Evolutionary conservation across 1,140 invertebrate species (phyloP), one percentile per base, ranked within the genome.

Genomic region (Listronotus bonariensis): DNA sequence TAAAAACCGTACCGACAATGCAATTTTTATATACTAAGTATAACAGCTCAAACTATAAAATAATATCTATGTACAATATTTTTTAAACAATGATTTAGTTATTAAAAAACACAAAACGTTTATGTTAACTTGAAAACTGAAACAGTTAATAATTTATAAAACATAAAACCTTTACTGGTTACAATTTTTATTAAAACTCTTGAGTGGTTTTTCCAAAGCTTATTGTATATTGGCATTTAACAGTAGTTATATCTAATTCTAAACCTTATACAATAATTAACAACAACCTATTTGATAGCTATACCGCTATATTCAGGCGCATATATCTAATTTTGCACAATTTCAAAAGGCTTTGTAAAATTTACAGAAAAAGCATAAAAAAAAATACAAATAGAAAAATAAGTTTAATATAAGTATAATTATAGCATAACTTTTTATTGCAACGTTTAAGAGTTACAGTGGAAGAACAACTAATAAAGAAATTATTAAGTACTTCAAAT

Each of bases 251-350:
- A 42, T 73, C 61, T 69, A 71, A 66, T 72, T 36, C 12, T 45
- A 70, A 67, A 49, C 59, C 74, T 76, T 77, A 76, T 67, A 68
- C 70, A 77, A 72, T 77, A 77, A 74, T 74, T 76, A 77, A 77
- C 76, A 77, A 77, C 74, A 69, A 77, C 71, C 70, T 74, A 71
- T 71, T 71, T 66, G 54, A 65, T 67, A 68, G 68, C 68, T 69
- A 68, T 53, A 46, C 68, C 68, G 70, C 70, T 73, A 68, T 67
- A 14, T 46, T 49, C 46, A 10, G 46, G 46, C 46, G 15, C n/a
- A 49, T n/a, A 45, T 8, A n/a, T 45, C 42, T 45, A 45, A 9
- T 9, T 45, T 18, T 45, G 42, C n/a, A 18, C 42, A 45, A 45
- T 18, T 18, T 45, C 12, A 6, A 45, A 45, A 14, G n/a, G 14